phyloP scores from a whole-genome alignment of 2,888 invertebrate genomes.

The Nomada fucata region DNA sequence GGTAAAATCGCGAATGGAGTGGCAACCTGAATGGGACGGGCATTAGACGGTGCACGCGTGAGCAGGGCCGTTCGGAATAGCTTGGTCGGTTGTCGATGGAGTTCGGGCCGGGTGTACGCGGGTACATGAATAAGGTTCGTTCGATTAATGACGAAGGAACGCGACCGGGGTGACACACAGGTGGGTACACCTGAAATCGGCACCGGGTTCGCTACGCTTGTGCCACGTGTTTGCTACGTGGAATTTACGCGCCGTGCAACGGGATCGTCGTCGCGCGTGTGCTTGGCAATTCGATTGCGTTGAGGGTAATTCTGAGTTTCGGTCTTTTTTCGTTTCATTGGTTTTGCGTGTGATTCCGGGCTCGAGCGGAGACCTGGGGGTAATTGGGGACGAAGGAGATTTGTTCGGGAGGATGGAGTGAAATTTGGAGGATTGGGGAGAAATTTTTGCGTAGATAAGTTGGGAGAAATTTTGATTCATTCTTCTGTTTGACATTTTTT shows the following conservation, averaged over 20 bases:
- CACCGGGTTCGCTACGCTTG: background rate
- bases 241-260: background rate
- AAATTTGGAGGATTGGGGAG: no score
- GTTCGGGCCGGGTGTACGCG: slow-evolving; percentile 31
- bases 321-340: background rate
- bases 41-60: slow-evolving; percentile 39
- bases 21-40: slow-evolving; percentile 28
- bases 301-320: background rate
- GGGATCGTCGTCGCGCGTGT: background rate
- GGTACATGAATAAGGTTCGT: slow-evolving; percentile 53
- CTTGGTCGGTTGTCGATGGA: background rate
- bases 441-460: background rate
- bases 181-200: slow-evolving; percentile 1
- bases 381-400: background rate
- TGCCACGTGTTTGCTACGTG: background rate
- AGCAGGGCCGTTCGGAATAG: slow-evolving; percentile 11
- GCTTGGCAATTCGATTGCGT: background rate
- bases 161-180: slow-evolving; percentile 24
- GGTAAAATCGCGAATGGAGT: slow-evolving; percentile 13
- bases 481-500: background rate
- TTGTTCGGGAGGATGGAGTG: background rate
- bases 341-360: no score
- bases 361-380: background rate
- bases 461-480: background rate
- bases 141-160: slow-evolving; percentile 48